Evolutionary conservation across 37 sponge, comb jelly and placozoan species (phyloP), one percentile per base, ranked within the genome.

Genomic region (Aphrocallistes beatrix): DNA sequence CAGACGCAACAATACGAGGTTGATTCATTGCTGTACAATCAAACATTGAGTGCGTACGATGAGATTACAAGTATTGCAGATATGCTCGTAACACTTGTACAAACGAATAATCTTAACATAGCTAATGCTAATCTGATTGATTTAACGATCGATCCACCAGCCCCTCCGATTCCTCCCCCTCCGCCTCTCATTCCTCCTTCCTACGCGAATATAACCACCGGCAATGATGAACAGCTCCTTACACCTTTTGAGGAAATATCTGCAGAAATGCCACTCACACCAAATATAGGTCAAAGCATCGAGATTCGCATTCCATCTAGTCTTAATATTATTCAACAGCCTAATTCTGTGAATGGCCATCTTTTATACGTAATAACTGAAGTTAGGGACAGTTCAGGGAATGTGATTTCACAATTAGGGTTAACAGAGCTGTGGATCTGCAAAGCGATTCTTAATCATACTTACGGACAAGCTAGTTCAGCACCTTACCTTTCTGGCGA

Each of bases 391-490:
- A 81, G 8, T 23, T 51, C 37, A 37, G 89, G 91, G 6, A 23
- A 86, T 37, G 82, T 83, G 25, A 89, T 94, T 39, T 10, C 21
- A 1, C 88, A 92, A 47, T 86, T 94, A 17, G 94, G 94, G 0
- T 50, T 94, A n/a, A 50, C 89, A 38, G 81, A 87, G 0, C 83
- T 89, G 8, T 94, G 94, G 94, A 86, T 30, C 17, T 94, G 94
- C 85, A 38, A 38, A 21, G 94, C 89, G 23, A 37, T 84, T 84
- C 88, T 90, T 9, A 21, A 60, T 38, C 45, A 51, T 50, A 85
- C 42, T 60, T 0, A 51, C 10, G 39, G 81, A 0, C 38, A 42
- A 82, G 37, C 30, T 36, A 84, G 42, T 23, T 23, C 36, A n/a
- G 82, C 28, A 23, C 39, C 88, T 25, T 3, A 39, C 36, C 50